Evolutionary conservation across 2,113 vertebrate species (phyloP), one percentile per base, ranked within the genome.

Genomic region (Sciurus niger): DNA sequence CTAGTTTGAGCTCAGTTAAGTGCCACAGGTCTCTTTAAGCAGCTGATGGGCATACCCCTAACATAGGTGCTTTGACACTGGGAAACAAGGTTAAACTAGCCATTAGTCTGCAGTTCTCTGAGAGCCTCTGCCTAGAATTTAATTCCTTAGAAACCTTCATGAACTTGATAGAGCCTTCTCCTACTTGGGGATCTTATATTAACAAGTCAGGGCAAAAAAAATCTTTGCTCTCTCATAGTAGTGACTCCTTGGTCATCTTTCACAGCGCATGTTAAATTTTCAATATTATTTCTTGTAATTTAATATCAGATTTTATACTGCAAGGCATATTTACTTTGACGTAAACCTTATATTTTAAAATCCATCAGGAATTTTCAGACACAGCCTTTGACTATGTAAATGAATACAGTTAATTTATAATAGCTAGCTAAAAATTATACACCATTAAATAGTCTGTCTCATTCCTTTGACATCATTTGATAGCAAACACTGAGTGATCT

Each of bases 61-160:
- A 85, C 87, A 96, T 84, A 73, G 10, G n/a, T 90, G 34, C 72
- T 95, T 94, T 95, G 88, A 96, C 55, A 93, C 24, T 25, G 22
- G 55, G 72, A 84, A 94, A 16, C 22, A 73, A 43, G 63, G 90
- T 97, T 82, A 97, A 76, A 92, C 12, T 8, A 65, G 25, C 28
- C 73, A 73, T 96, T 87, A 86, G 60, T 95, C 37, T 88, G 40
- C 18, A 34, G 3, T 68, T 70, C 70, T 58, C 16, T 83, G 30
- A 74, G 68, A 89, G 13, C 5, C 18, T 93, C 76, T 94, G 46
- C 48, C 77, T 85, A 40, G 48, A 67, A 76, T 84, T 89, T 93
- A 95, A 93, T 95, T 97, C 76, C 67, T 94, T 1, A 7, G 79
- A 91, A 53, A 65, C 72, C 32, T 94, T 88, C 55, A 32, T 84